Base-by-base conservation (phyloP, 2,888 invertebrate species). In the Archips crataeganus region DNA sequence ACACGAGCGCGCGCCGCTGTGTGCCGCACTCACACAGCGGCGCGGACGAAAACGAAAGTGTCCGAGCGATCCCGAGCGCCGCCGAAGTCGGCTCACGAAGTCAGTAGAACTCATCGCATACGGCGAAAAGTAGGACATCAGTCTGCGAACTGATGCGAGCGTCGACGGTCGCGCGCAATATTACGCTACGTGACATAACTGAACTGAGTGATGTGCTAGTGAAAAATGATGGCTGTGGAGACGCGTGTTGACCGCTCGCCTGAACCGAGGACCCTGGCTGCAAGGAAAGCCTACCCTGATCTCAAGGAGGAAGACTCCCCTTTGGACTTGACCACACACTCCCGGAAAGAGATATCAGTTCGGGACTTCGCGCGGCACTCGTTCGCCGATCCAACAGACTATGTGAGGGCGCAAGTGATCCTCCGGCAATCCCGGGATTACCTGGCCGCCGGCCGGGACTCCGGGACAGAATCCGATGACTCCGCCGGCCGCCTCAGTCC, bases 391-490 rank as follows among this genome's bases (percentile, higher is more conserved):
- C 93, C 94, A 34, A 82, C 92, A 78, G 91, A 95, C 89, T 93
- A 91, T 77, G 89, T 94, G 88, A 82, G 95, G 86, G 87, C 91
- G 80, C 89, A 92, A 88, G 88, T 95, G 86, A 94, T 94, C 83
- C 85, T 94, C 81, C 85, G 91, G 78, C 92, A 95, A 83, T 95
- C 95, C 57, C 89, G 94, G 81, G 92, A 94, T 79, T 95, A 91
- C 84, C 89, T 95, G 88, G 91, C 86, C 75, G 92, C 92, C 68
- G 95, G 95, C 79, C 94, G 96, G 70, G 96, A 97, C 90, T 97
- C 97, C 81, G 97, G 97, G 64, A 96, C 96, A 63, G 97, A 97
- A 85, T 97, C 97, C 75, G 98, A 98, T 80, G 98, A 98, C 90
- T 97, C 97, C 76, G 97, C 97, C 82, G 96, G 95, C 85, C 88